Percentiles rank a stretch among this genome's conserved stretches.
phyloP scores from a whole-genome alignment of 1,140 invertebrate genomes.

The Arctopsyche grandis region DNA sequence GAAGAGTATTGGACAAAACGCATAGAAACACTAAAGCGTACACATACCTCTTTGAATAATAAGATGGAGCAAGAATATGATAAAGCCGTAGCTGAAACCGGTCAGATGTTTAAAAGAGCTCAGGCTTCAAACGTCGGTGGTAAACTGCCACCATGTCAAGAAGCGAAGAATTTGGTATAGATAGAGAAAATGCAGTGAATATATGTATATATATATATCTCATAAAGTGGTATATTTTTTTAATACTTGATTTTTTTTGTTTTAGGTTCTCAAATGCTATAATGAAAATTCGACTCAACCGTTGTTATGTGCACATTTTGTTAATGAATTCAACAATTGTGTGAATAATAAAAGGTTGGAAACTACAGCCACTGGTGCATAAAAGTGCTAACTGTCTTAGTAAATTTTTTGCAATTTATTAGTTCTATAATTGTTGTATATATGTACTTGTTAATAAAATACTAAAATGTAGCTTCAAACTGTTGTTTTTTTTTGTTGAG shows the following conservation, averaged over 20 bases:
- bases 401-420: neutral
- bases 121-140: conserved; percentile 45
- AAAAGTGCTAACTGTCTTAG: neutral
- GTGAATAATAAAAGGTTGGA: conserved; percentile 47
- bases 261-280: conserved; percentile 53
- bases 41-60: conserved; percentile 63
- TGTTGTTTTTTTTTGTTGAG: too few species aligned
- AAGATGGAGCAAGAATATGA: conserved; percentile 67
- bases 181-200: too few species aligned
- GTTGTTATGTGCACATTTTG: conserved; percentile 49
- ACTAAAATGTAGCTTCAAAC: neutral
- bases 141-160: conserved; percentile 51
- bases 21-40: conserved; percentile 63
- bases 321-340: conserved; percentile 51
- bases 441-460: conserved; percentile 31
- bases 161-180: conserved; percentile 41
- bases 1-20: conserved; percentile 68
- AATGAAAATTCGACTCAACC: conserved; percentile 50
- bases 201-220: too few species aligned
- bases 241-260: conserved; percentile 20
- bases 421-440: neutral
- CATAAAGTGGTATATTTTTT: conserved; percentile 18
- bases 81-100: conserved; percentile 59
- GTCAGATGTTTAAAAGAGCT: conserved; percentile 50
- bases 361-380: conserved; percentile 50